Evolutionary conservation across 2,113 vertebrate genomes (phyloP), one percentile per base, ranked within the genome.

Genomic region (Phalacrocorax brasilianus): DNA sequence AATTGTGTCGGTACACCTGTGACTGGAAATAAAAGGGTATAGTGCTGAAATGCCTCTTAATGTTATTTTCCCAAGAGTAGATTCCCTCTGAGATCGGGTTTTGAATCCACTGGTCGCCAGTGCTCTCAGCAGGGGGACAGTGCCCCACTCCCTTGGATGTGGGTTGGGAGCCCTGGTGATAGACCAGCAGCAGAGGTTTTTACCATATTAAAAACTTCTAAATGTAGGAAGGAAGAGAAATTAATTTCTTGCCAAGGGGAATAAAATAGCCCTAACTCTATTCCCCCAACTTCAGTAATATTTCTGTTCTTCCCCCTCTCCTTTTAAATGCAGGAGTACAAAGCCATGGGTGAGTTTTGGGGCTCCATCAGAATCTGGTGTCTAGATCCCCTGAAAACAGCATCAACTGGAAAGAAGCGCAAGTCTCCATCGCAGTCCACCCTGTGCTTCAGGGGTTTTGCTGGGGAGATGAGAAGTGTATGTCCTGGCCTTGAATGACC

Each of bases 341-440:
- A 11, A 30, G 56, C 22, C 1, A 0, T 10, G 14, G 33, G 7
- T 40, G 26, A 35, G 38, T 2, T 11, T 3, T 21, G 35, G 27
- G 24, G 26, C 61, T 73, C 18, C 35, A 14, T 8, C 24, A 18
- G 56, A 50, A 18, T 7, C 45, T 44, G 38, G 14, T 26, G 23
- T 17, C 21, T 12, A 8, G 17, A 35, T 9, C 23, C 32, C n/a
- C 9, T 5, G 32, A 7, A 47, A n/a, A 19, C 14, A 23, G 30
- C 49, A 12, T 2, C 1, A 2, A 1, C 1, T 45, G 35, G 35
- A 6, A 32, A 30, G 44, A 12, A 8, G 15, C 3, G 24, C 18
- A 11, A 8, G 27, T 4, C 32, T 14, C 19, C 0, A 0, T 4
- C 26, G 42, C 33, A 35, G 7, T 10, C 53, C 3, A 8, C 6